Conservation (phyloP, 2,888 invertebrate genomes). For the Euphydryas editha region DNA sequence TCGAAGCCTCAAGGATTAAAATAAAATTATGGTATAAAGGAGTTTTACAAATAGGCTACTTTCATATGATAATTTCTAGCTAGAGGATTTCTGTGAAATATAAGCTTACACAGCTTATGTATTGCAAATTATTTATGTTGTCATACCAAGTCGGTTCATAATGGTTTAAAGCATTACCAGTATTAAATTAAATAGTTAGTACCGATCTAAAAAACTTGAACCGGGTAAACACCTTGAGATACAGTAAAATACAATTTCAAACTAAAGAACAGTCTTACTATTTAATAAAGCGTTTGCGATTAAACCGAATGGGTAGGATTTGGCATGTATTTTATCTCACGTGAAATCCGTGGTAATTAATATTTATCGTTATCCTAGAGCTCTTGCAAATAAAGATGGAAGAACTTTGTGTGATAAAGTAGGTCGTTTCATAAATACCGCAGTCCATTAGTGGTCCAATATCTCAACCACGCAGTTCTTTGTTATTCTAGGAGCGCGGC, state of each 20-base stretch:
- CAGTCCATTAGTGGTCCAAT: conserved; percentile 76
- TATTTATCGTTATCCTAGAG: conserved; percentile 33
- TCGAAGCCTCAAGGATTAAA: no score
- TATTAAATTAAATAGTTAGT: no score
- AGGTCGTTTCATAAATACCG: conserved; percentile 69
- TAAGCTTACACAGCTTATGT: no score
- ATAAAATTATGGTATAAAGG: no score
- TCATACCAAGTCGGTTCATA: no score
- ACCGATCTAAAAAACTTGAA: no score
- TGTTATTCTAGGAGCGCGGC: conserved; percentile 75
- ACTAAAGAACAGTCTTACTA: background rate
- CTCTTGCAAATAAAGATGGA: conserved; percentile 43
- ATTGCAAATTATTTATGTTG: no score
- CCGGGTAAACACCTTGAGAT: no score
- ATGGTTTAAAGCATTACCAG: no score
- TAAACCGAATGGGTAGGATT: conserved; percentile 25
- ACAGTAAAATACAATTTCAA: background rate
- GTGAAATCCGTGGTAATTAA: conserved; percentile 25
- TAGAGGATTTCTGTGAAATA: no score
- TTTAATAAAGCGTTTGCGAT: conserved; percentile 6
- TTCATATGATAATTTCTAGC: no score
- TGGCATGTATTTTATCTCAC: conserved; percentile 16
- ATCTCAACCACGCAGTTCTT: conserved; percentile 77
- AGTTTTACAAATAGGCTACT: no score
- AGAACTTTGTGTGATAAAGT: conserved; percentile 47